Evolutionary conservation across 2,113 vertebrate species (phyloP).

Genomic region (Eudyptes chrysolophus): DNA sequence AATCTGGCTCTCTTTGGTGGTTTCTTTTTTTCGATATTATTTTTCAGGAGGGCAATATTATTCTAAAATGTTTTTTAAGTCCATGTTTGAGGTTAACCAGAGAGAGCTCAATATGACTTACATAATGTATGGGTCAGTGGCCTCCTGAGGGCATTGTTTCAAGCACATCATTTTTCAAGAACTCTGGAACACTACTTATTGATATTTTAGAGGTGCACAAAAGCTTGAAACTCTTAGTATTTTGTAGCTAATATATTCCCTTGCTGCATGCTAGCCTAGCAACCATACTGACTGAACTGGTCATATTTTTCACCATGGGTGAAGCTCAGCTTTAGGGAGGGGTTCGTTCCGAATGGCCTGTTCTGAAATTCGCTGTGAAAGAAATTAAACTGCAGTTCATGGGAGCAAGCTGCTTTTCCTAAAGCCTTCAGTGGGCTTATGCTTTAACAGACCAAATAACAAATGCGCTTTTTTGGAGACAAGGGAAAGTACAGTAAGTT

Average conservation of each 20-base stretch:
- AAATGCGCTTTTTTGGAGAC: neutral
- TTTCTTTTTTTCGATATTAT: neutral
- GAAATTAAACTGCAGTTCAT: constrained; percentile 44
- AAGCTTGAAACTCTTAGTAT: constrained; percentile 19
- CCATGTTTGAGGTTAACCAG: neutral
- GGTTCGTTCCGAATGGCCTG: neutral
- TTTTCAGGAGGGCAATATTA: neutral
- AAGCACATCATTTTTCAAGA: constrained; percentile 34
- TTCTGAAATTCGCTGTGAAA: constrained; percentile 15
- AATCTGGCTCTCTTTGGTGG: neutral
- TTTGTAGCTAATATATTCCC: constrained; percentile 64
- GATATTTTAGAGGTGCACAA: constrained; percentile 51
- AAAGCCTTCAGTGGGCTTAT: constrained; percentile 2
- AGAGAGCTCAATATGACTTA: neutral
- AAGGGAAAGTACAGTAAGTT: neutral
- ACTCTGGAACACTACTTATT: constrained; percentile 18
- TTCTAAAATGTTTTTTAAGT: constrained; percentile 15
- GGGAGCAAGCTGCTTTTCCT: neutral
- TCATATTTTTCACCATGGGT: neutral
- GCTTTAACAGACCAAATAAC: constrained; percentile 16
- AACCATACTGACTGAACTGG: neutral
- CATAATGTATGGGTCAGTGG: neutral
- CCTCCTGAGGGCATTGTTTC: constrained; percentile 23
- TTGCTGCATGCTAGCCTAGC: constrained; percentile 20
- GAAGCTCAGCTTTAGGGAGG: constrained; percentile 44